These are phyloP conservation scores for Temnopleurus reevesii DNA, from an alignment of 53 echinoderm and acorn worm species.

Conservation along the genomic window DNA sequence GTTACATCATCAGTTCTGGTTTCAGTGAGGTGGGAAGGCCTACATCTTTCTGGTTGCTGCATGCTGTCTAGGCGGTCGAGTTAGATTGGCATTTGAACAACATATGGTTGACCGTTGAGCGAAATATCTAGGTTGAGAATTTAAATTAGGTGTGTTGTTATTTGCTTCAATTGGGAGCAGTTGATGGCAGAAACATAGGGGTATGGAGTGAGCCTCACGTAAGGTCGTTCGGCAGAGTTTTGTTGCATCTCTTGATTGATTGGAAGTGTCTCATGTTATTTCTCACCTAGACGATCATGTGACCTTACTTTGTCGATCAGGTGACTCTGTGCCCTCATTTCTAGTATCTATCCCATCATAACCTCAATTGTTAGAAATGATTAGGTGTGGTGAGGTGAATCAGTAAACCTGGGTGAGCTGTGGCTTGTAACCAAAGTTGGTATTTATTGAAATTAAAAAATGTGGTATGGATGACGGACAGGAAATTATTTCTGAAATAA, in stretches of 20 bases:
- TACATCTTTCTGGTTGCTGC: background rate
- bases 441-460: background rate
- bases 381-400: background rate
- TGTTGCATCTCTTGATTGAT: background rate
- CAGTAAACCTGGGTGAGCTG: background rate
- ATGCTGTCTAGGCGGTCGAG: background rate
- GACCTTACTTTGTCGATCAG: background rate
- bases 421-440: background rate
- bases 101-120: slow-evolving; percentile 29
- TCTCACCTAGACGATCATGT: background rate
- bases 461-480: background rate
- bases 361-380: background rate
- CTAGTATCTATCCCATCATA: background rate
- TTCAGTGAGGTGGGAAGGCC: background rate
- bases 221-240: background rate
- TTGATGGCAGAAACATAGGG: slow-evolving; percentile 22
- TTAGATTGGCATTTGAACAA: background rate
- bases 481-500: background rate
- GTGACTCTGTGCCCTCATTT: background rate
- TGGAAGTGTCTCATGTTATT: background rate
- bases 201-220: background rate
- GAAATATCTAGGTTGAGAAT: slow-evolving; percentile 44
- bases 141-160: slow-evolving; percentile 31
- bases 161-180: slow-evolving; percentile 16
- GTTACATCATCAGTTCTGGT: no score